Base-by-base conservation (phyloP, 2,888 invertebrate genomes). In the Drosophila antonietae region DNA sequence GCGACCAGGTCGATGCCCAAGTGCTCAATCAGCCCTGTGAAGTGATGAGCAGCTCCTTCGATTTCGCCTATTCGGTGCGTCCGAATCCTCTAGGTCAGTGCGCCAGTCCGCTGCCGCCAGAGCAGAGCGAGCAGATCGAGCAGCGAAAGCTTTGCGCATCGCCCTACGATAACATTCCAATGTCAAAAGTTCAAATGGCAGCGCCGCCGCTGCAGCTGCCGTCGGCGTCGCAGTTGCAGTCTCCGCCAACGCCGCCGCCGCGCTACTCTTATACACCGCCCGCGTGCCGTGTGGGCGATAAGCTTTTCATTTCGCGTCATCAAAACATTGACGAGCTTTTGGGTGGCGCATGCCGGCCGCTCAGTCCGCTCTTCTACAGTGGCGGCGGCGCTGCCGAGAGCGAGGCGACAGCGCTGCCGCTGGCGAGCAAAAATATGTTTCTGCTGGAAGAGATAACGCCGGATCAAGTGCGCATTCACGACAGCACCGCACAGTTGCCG, bases 241-340 rank as follows among this genome's bases (percentile, higher is more conserved):
- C 76, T 41, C 44, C 23, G 53, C 57, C 75, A 31, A 55, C 74
- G 49, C 73, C 77, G 68, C 81, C 79, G 55, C 78, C 84, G 23
- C 82, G 81, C 14, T 84, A 68, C 47, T 60, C 75, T 9, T 83
- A 83, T 31, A 59, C 72, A n/a, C 75, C 83, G 9, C 70, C 80
- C 53, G n/a, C 65, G 10, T 65, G 74, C 2, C 77, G 83, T 46
- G 76, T 80, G 56, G 88, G 83, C 53, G 90, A 89, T 57, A 91
- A 92, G 63, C 93, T 95, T 62, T 98, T 97, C 91, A 97, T 97
- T 79, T 97, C 97, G 14, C 95, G 95, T 65, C 97, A 97, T 92
- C 96, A 96, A 47, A 97, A 97, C 92, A 97, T 98, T 81, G 98
- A 98, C 91, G 98, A 98, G 90, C 95, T 98, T 90, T 94, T 98